Evolutionary conservation across 2,113 vertebrate genomes (phyloP), one percentile per base, ranked within the genome.

Genomic region (Hemiprocne comata): DNA sequence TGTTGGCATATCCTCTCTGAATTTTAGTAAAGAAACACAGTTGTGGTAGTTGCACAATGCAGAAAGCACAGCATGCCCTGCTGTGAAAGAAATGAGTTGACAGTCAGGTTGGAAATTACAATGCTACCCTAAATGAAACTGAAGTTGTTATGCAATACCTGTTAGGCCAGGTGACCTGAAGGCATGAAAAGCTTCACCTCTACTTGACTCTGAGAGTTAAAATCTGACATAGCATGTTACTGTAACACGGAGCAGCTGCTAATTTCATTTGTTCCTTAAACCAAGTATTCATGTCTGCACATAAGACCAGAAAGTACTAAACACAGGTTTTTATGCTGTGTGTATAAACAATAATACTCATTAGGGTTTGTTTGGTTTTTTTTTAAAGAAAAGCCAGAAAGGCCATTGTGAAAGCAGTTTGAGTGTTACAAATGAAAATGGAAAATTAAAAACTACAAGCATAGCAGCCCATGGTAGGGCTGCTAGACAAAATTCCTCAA

Each of bases 91-190:
- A 92, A 88, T 58, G 17, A 94, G 72, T 66, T 79, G 90, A 86
- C 72, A 79, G 82, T 77, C 69, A 75, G 60, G 29, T 10, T 93
- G 90, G 73, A 90, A 90, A 95, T 92, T 81, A 23, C 54, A 53
- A 61, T 90, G 71, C 58, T 79, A 94, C 28, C 17, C 73, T 16
- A 34, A 95, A 93, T 89, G 73, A 86, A 86, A 87, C 78, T 71
- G 84, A 82, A 83, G n/a, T 90, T 89, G 87, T 95, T 94, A 95
- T 80, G 82, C 79, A 95, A 93, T 71, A 42, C 54, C 82, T 95
- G 53, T 80, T 53, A 77, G 64, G 33, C 62, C 46, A 94, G 85
- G 55, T 84, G 48, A 90, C 62, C 75, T 54, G 57, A 91, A 76
- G 66, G 85, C 69, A 95, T 51, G 82, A 79, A 73, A 85, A 90